These are phyloP conservation scores for Limnephilus auricula DNA, from an alignment of 2,888 invertebrate genomes.

Conservation along the genomic window DNA sequence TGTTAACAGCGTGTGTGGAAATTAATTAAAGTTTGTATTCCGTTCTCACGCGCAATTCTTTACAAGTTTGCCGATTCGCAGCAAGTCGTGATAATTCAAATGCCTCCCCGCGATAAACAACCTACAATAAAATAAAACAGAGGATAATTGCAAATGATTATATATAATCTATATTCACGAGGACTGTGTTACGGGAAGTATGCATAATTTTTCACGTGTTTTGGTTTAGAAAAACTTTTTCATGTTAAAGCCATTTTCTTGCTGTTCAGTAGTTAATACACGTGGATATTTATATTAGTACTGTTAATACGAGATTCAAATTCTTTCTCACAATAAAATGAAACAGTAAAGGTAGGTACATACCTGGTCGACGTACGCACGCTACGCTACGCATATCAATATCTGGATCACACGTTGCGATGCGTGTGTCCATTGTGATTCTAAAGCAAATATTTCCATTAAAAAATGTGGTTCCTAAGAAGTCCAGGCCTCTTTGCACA, in stretches of 20 bases:
- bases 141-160: neutral
- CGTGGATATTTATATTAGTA: too few relatives aligned
- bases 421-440: too few relatives aligned
- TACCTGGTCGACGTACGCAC: too few relatives aligned
- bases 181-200: neutral
- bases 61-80: slow-evolving; percentile 28
- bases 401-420: too few relatives aligned
- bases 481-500: too few relatives aligned
- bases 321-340: too few relatives aligned
- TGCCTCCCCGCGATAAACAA: neutral
- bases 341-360: too few relatives aligned
- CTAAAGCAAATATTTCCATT: too few relatives aligned
- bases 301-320: too few relatives aligned
- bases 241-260: neutral
- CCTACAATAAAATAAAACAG: neutral
- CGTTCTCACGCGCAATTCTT: slow-evolving; percentile 24
- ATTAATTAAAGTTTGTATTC: slow-evolving; percentile 25
- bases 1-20: neutral
- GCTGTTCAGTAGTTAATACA: neutral
- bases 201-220: neutral
- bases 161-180: neutral
- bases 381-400: too few relatives aligned
- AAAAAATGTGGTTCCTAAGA: too few relatives aligned
- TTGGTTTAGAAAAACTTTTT: neutral
- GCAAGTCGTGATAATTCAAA: slow-evolving; percentile 11